Evolutionary conservation across 2,888 invertebrate species (phyloP).

Genomic region (Rhaphigaster nebulosa): DNA sequence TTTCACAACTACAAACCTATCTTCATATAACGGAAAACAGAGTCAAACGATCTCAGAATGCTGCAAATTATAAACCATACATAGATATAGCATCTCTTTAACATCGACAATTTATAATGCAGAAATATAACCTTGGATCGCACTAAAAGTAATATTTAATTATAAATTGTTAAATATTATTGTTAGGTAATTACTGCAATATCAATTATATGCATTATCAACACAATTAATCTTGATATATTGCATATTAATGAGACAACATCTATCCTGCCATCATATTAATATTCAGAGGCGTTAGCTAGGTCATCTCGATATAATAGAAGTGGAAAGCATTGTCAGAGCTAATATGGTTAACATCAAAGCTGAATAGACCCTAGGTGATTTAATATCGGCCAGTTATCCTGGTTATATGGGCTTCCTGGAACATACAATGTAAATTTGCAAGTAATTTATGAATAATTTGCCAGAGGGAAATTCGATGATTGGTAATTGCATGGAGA

Average conservation of each 20-base stretch:
- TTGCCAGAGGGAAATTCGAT: background rate
- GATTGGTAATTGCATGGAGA: background rate
- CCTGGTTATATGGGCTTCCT: background rate
- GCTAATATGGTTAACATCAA: slow-evolving; percentile 26
- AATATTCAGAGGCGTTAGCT: background rate
- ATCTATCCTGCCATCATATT: background rate
- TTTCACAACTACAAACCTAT: too few relatives aligned
- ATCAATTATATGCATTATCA: background rate
- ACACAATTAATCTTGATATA: background rate
- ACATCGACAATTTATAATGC: too few relatives aligned
- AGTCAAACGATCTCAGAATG: too few relatives aligned
- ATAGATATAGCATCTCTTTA: too few relatives aligned
- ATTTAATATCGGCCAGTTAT: background rate
- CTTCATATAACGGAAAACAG: too few relatives aligned
- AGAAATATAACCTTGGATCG: too few relatives aligned
- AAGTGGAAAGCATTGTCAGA: slow-evolving; percentile 16
- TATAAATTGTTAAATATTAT: background rate
- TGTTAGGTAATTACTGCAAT: background rate
- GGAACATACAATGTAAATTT: background rate
- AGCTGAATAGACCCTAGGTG: background rate
- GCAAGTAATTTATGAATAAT: background rate
- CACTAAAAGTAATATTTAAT: too few relatives aligned
- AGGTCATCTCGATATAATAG: background rate
- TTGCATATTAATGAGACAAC: background rate
- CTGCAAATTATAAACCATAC: too few relatives aligned